These are phyloP conservation scores for Rattus norvegicus DNA, from an alignment of 2,113 vertebrate species.

Conservation along the genomic window DNA sequence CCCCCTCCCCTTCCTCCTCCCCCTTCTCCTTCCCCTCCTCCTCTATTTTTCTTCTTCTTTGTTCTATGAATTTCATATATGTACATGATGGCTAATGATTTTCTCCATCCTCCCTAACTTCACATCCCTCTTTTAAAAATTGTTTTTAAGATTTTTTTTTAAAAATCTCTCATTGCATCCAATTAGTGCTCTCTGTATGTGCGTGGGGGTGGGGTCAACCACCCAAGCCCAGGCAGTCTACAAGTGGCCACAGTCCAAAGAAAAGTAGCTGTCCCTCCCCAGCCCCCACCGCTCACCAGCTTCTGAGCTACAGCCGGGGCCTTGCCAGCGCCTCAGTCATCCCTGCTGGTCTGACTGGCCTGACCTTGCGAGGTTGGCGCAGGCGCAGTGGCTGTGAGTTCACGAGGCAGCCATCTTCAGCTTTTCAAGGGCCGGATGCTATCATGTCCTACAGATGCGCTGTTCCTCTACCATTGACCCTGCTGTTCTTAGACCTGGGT, in stretches of 20 bases:
- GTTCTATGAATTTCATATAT: neutral
- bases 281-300: neutral
- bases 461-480: neutral
- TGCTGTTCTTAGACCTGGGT: rapidly evolving
- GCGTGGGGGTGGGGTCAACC: neutral
- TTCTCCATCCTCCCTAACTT: neutral
- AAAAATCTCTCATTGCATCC: neutral
- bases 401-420: too few species aligned
- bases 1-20: neutral
- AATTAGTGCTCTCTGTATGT: neutral
- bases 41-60: neutral
- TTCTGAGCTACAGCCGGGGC: neutral
- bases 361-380: neutral
- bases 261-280: too few species aligned
- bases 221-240: neutral
- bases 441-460: rapidly evolving
- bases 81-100: too few species aligned
- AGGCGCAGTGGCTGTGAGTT: neutral
- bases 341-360: neutral
- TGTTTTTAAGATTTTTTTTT: too few species aligned
- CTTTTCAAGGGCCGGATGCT: neutral
- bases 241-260: neutral
- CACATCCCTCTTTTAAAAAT: neutral
- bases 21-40: neutral
- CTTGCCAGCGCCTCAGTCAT: neutral